Evolutionary conservation across 2,888 invertebrate species (phyloP), one percentile per base, ranked within the genome.

Genomic region (Blera fallax): DNA sequence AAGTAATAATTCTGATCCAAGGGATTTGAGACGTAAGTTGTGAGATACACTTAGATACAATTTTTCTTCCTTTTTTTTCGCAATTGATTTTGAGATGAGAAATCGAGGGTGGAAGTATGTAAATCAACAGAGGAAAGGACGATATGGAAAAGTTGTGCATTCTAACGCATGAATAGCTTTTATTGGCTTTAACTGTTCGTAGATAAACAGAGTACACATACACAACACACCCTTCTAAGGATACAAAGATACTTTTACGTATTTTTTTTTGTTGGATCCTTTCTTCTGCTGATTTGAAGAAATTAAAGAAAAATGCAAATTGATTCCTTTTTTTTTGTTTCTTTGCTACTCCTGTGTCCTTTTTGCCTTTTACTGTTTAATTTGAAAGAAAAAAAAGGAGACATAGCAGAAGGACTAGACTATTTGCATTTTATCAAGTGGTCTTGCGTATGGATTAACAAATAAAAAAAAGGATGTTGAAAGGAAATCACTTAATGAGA

Each of bases 1-100:
- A 88, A 92, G 92, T 89, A 92, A 92, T 90, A 90, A 92, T 88
- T 91, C 92, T 88, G 92, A 92, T 91, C 91, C 92, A 88, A 91
- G 94, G 90, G 94, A 93, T 90, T 94, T 94, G 91, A 92, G 94
- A 92, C 93, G 94, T 94, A 93, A 94, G 94, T 94, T 89, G 73
- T 84, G 54, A 52, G 27, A 74, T 24, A 73, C 72, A 54, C 54
- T 52, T 73, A 65, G 64, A 76, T 84, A 64, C 64, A 52, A 64
- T 69, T 76, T 78, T 43, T 67, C 50, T 76, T 50, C 18, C 18
- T 34, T 43, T 70, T 78, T 48, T 69, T 60, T 52, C 56, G 40
- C 84, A 84, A 85, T 85, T 85, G 84, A 85, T 85, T 79, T 81
- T 62, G 48, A 72, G 24, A 37, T 43, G 34, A 29, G 56, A 58